Conservation (phyloP, 2,113 vertebrate genomes). For the Furnarius figulus region DNA sequence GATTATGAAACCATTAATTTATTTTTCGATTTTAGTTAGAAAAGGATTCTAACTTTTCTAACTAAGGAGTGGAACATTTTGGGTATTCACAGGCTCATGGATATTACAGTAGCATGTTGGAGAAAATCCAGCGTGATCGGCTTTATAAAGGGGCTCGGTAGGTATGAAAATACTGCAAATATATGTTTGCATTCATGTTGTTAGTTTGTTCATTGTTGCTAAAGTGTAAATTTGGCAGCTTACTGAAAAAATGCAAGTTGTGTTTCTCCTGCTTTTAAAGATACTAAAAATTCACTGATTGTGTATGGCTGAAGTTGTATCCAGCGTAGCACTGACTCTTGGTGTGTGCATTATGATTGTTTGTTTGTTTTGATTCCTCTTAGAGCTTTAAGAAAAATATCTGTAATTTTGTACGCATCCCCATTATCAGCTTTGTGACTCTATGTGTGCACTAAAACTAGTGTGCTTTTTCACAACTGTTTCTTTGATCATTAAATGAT, state of each 20-base stretch:
- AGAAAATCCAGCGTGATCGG: constrained; percentile 89
- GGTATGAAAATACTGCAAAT: constrained; percentile 67
- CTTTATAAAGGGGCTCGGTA: constrained; percentile 96
- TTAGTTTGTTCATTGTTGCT: background rate
- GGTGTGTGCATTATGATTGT: background rate
- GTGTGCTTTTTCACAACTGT: background rate
- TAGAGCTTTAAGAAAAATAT: background rate
- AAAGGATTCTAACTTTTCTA: constrained; percentile 44
- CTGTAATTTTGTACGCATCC: background rate
- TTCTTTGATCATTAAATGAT: background rate
- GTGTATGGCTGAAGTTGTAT: background rate
- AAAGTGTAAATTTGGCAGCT: background rate
- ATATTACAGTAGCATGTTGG: constrained; percentile 90
- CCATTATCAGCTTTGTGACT: background rate
- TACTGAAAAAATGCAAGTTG: background rate
- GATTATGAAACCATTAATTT: constrained; percentile 62
- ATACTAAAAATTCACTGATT: background rate
- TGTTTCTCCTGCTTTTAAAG: background rate
- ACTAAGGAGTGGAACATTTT: constrained; percentile 31
- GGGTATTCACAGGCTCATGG: constrained; percentile 79
- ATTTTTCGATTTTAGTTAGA: constrained; percentile 49
- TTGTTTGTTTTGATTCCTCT: background rate
- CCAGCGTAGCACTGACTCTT: background rate
- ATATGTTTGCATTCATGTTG: background rate
- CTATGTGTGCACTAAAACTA: background rate